phyloP scores from a whole-genome alignment of 2,797 vertebrate species.

The Tachyglossus aculeatus region DNA sequence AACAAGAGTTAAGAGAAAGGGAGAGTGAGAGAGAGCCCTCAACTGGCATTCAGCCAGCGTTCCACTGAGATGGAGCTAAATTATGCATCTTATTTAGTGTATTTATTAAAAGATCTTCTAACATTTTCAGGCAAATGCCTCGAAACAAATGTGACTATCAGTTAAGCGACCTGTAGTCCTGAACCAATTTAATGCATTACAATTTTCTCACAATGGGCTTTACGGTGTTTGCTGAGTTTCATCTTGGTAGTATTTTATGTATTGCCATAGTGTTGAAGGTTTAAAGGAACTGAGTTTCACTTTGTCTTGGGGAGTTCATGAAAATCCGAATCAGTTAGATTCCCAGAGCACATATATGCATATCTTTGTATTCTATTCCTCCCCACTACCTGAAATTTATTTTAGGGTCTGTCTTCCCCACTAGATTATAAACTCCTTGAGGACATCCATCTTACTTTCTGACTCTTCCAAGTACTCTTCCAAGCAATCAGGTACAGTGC shows the following conservation, averaged over 20 bases:
- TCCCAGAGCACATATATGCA: no score
- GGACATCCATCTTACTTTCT: no score
- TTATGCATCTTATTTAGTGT: slow-evolving; percentile 72
- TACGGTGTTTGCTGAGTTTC: slow-evolving; percentile 61
- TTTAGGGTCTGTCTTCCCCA: no score
- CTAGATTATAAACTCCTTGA: no score
- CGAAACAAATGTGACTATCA: slow-evolving; percentile 67
- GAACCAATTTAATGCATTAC: slow-evolving; percentile 51
- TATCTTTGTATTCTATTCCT: no score
- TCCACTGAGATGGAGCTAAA: slow-evolving; percentile 55
- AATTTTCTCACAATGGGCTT: slow-evolving; percentile 61
- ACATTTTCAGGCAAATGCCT: slow-evolving; percentile 65
- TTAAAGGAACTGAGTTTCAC: slow-evolving; percentile 40
- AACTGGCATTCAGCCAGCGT: slow-evolving; percentile 37
- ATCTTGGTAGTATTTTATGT: slow-evolving; percentile 52
- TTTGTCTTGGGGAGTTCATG: slow-evolving; percentile 19
- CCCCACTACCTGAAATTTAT: no score
- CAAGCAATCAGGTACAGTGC: no score
- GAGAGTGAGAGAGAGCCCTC: neutral
- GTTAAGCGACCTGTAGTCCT: slow-evolving; percentile 55
- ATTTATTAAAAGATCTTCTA: slow-evolving; percentile 73
- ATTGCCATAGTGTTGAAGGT: slow-evolving; percentile 36
- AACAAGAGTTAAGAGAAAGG: neutral
- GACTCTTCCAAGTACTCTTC: no score
- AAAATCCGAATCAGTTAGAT: slow-evolving; percentile 21